These are phyloP conservation scores for Nemopilema nomurai DNA, from an alignment of 30 jellyfish, hydroid and myxozoan genomes.

Conservation along the genomic window DNA sequence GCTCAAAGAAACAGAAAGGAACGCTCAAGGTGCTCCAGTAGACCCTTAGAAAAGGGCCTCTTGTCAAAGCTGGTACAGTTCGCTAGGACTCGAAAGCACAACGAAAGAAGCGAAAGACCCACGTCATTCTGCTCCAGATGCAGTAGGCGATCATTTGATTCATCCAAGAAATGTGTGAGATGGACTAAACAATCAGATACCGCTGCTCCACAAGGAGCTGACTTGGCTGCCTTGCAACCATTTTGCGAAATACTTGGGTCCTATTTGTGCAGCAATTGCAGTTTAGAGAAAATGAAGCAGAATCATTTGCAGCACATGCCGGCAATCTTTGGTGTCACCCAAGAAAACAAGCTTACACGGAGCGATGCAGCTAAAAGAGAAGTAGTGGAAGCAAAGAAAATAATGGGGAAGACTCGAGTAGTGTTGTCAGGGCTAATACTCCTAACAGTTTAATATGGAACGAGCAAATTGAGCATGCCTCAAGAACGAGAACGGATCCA, in stretches of 20 bases:
- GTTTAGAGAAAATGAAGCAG: slow-evolving; percentile 24
- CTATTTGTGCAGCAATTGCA: slow-evolving; percentile 41
- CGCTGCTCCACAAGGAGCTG: slow-evolving; percentile 14
- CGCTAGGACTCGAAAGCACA: slow-evolving; percentile 48
- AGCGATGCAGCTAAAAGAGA: background rate
- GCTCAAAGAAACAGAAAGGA: slow-evolving; percentile 5
- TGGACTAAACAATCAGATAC: background rate
- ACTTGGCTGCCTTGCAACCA: slow-evolving; percentile 26
- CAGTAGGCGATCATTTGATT: slow-evolving; percentile 14
- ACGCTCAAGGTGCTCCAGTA: slow-evolving; percentile 1
- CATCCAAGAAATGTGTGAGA: slow-evolving; percentile 31
- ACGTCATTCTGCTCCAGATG: slow-evolving; percentile 30
- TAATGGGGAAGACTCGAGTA: background rate
- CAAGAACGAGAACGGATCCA: background rate
- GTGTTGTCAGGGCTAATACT: slow-evolving; percentile 41
- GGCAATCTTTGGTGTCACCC: slow-evolving; percentile 6
- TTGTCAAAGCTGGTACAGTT: slow-evolving; percentile 43
- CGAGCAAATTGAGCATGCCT: background rate
- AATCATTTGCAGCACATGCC: slow-evolving; percentile 44
- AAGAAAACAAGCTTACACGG: background rate
- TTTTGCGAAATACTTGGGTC: slow-evolving; percentile 63
- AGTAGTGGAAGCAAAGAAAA: background rate
- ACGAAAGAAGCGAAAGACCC: slow-evolving; percentile 1
- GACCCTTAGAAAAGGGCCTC: slow-evolving; percentile 20
- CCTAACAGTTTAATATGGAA: background rate